phyloP scores from a whole-genome alignment of 2,888 invertebrate genomes.

The Drosophila acutilabella region DNA sequence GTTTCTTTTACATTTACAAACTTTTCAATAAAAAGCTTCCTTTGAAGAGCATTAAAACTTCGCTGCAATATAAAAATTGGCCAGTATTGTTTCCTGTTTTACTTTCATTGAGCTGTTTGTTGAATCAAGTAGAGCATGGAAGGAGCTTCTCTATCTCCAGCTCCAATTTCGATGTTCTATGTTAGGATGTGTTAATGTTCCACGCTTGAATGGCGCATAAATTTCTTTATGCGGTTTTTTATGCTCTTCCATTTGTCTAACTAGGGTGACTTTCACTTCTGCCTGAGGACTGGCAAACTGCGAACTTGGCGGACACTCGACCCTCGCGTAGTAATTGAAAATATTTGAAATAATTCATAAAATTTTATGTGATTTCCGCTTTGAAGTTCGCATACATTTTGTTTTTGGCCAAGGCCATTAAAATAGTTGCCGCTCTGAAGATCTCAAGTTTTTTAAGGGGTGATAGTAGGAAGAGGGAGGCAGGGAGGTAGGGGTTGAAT shows the following conservation, averaged over 20 bases:
- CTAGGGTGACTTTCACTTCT: slow-evolving; percentile 46
- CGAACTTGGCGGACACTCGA: slow-evolving; percentile 20
- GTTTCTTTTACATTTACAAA: too few species aligned
- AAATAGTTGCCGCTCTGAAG: slow-evolving; percentile 56
- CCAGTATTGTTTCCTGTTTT: slow-evolving; percentile 36
- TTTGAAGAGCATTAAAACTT: neutral
- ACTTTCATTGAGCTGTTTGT: slow-evolving; percentile 71
- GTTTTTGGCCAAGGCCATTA: slow-evolving; percentile 57
- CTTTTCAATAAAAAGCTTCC: neutral
- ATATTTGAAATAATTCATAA: slow-evolving; percentile 80
- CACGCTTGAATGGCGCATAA: slow-evolving; percentile 79
- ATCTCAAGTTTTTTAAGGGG: slow-evolving; percentile 44
- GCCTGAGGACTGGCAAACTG: slow-evolving; percentile 6
- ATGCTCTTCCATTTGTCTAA: slow-evolving; percentile 58
- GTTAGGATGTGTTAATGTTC: slow-evolving; percentile 76
- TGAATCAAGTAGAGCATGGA: slow-evolving; percentile 45
- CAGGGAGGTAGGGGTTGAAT: slow-evolving; percentile 25
- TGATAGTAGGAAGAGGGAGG: neutral
- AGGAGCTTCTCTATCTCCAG: slow-evolving; percentile 16
- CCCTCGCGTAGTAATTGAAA: slow-evolving; percentile 71
- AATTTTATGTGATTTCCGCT: slow-evolving; percentile 75
- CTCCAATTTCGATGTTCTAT: slow-evolving; percentile 23
- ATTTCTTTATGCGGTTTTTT: slow-evolving; percentile 77
- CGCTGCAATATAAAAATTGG: neutral
- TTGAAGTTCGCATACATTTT: slow-evolving; percentile 49